Base-by-base conservation (phyloP, 2,888 invertebrate genomes). In the Mayetiola destructor region DNA sequence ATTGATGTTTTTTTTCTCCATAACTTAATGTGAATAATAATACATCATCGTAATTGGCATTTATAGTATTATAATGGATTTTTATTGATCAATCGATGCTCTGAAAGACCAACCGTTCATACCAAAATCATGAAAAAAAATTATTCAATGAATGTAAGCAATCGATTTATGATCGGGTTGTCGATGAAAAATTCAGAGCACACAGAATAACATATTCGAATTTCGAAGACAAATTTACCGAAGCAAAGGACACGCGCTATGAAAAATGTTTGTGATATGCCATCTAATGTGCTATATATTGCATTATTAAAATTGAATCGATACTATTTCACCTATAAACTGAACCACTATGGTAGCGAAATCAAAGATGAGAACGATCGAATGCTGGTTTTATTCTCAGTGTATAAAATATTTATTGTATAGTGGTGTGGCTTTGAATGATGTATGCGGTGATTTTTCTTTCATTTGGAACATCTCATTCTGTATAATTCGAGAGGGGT, bases 21-120 rank as follows among this genome's bases (percentile, higher is more conserved):
- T 53, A 53, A 53, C 16, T 2, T 30, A 30, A 53, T 53, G 53
- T 30, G 29, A 20, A 27, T 54, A n/a, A n/a, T n/a, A 56, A 60
- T 62, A 60, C 60, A 59, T 62, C 62, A 62, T 62, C 61, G 59
- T 62, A 62, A 61, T 62, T 61, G 61, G 61, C 59, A 61, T 62
- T 62, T 62, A 62, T 61, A 61, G 61, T 55, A 55, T 56, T 60
- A 56, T 61, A 62, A 61, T 62, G 56, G 60, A 59, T 59, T 60
- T 61, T 61, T 61, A 61, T 61, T 59, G 61, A 60, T 58, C 58
- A 54, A 52, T 54, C 40, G 55, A 55, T 55, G 37, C 9, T 37
- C 37, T 12, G 27, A 16, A 48, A 8, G 27, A n/a, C n/a, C 48
- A n/a, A 48, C 48, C 48, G n/a, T 27, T 3, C 5, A 48, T 27